Evolutionary conservation across 2,797 vertebrate species (phyloP), one percentile per base, ranked within the genome.

Genomic region (Parauchenoglanis ngamensis): DNA sequence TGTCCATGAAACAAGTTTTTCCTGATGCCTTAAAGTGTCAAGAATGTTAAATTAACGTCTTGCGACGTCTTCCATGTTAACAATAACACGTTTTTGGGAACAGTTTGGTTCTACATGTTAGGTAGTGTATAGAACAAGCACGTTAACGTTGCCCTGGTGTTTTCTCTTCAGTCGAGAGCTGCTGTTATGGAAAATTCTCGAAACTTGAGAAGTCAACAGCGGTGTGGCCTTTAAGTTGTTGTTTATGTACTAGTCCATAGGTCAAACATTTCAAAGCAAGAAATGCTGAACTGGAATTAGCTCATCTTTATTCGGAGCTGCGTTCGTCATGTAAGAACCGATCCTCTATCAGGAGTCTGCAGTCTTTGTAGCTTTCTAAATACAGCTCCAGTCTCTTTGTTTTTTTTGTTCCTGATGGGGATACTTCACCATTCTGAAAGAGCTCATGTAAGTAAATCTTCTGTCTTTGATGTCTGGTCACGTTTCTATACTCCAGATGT

Each of bases 401-500:
- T 49, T 49, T 49, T 49, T 49, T 49, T 49, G 49, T 78, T 72
- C 35, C 75, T 52, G 49, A 70, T 7, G 7, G 76, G 11, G 63
- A 70, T 57, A 63, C 61, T 25, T 65, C 75, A 65, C 21, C 46
- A 12, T 65, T 67, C 13, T 78, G 52, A 80, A 86, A 52, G 76
- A 44, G 23, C 77, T 86, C 13, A 21, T 35, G 67, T 56, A 54
- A 70, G 77, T 59, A 61, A 70, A 67, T 75, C 75, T 46, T 35
- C 31, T 2, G 49, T 31, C 76, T 87, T 67, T 86, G 61, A 75
- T 77, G 59, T 54, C 49, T 44, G 80, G 54, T 56, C 81, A 25
- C 57, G 8, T 78, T 78, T n/a, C 75, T 59, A 17, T 28, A 65
- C 70, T 65, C 81, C 72, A 84, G 61, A 65, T 78, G 86, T 70